Evolutionary conservation across 2,113 vertebrate genomes (phyloP), one percentile per base, ranked within the genome.

Genomic region (Micromys minutus): DNA sequence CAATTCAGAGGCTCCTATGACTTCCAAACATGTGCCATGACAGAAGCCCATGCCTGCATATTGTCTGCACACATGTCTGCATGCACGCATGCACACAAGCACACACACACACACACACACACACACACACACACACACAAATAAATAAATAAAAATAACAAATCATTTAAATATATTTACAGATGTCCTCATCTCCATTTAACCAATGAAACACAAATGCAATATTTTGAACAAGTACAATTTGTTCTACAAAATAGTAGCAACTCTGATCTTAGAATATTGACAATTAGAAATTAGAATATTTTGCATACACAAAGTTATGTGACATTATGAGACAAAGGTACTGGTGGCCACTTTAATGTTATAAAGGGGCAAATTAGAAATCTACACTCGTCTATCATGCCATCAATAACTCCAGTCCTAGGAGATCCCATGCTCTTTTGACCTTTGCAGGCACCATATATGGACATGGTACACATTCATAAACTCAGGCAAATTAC

Each of bases 91-190:
- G 36, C 13, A 69, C 65, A 69, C 65, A 67, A 12, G 34, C 31
- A 69, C 65, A 36, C 31, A 69, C 31, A 19, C 16, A 71, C 65
- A 34, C 65, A 34, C 65, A 67, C 65, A 34, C 75, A 50, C 45
- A 50, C 26, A 77, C 26, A 19, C 26, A 29, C 0, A 6, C 1
- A n/a, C 5, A 80, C 22, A n/a, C 16, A 50, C 5, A 50, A 7
- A 50, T 50, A 50, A 63, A 63, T 63, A 29, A 63, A 31, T 26
- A 75, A 26, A 36, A 24, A 80, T 7, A 36, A n/a, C 24, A 55
- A 80, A 80, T 80, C 11, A 80, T n/a, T n/a, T 3, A 57, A n/a
- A 80, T 57, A 52, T 7, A n/a, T n/a, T 67, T 52, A 12, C 22
- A 80, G 6, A 86, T 74, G 50, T 19, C n/a, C 22, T 75, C 65